Evolutionary conservation across 2,888 invertebrate species (phyloP), one percentile per base, ranked within the genome.

Genomic region (Quadroppia sp.): DNA sequence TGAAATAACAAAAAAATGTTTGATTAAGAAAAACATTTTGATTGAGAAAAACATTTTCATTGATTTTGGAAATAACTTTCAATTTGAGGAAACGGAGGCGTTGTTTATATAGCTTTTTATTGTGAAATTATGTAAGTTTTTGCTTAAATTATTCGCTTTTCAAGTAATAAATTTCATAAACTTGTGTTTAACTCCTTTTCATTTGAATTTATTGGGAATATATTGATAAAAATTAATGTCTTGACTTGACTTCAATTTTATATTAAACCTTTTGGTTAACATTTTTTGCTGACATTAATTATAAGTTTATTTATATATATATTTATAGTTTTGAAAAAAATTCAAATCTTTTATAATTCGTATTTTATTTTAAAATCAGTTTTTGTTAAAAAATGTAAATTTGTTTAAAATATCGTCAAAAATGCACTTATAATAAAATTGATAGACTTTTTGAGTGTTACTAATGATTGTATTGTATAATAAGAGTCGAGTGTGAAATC

Each of bases 171-270:
- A 30, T 56, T 56, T 30, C 17, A 17, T 30, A 30, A 56, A 0
- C 17, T 56, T 28, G 17, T 56, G 56, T 17, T 56, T 28, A 28
- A 15, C 28, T 13, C 28, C 30, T 13, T 56, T 28, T 56, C 23
- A 28, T 30, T 56, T 25, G 2, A 45, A 56, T 23, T 53, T 56
- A 56, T 56, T 56, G 56, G 56, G 28, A 56, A 56, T 17, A 23
- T 13, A 53, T 53, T 23, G 53, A 20, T 53, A 20, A 53, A 50
- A 53, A 53, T 53, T 53, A n/a, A 13, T 13, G 53, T 53, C 25
- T 53, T 53, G 48, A 6, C n/a, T n/a, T n/a, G n/a, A n/a, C n/a
- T n/a, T n/a, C n/a, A n/a, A n/a, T n/a, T n/a, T n/a, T n/a, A n/a
- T 36, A 9, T 36, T 36, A 36, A 36, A 36, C 4, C 6, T 36